Conservation (phyloP, 2,797 vertebrate genomes). For the Bufotes viridis region DNA sequence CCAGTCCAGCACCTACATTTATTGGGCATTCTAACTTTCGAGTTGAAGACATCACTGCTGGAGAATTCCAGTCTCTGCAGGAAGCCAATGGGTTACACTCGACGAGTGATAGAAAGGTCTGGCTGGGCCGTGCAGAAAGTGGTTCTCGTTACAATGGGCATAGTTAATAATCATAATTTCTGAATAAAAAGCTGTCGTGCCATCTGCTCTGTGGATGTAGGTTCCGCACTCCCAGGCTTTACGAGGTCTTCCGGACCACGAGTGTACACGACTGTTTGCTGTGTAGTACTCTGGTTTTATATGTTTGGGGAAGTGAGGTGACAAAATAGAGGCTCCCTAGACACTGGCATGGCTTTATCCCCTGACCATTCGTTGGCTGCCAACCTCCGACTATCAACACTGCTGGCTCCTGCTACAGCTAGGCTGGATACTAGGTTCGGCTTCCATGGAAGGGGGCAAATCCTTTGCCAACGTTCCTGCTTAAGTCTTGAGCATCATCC, state of each 20-base stretch:
- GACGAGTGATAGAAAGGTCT: neutral
- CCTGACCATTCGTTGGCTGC: neutral
- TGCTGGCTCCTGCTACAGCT: neutral
- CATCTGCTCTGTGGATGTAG: conserved; percentile 42
- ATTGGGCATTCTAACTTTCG: neutral
- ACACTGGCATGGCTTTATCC: conserved; percentile 7
- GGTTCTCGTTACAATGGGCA: conserved; percentile 31
- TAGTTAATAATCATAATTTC: conserved; percentile 46
- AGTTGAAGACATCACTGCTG: neutral
- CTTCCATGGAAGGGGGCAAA: conserved; percentile 31
- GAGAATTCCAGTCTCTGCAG: neutral
- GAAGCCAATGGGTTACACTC: conserved; percentile 22
- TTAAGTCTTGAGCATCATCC: conserved; percentile 29
- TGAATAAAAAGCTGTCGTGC: conserved; percentile 41
- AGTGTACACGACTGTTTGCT: conserved; percentile 28
- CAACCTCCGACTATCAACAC: conserved; percentile 32
- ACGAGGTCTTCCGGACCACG: conserved; percentile 34
- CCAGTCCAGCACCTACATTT: neutral
- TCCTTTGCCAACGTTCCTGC: conserved; percentile 5
- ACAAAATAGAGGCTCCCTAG: conserved; percentile 37
- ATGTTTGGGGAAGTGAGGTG: conserved; percentile 35
- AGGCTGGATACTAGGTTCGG: conserved; percentile 3
- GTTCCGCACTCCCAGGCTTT: conserved; percentile 18
- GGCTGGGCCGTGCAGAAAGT: neutral
- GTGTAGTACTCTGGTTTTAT: conserved; percentile 27